Percentiles rank a stretch among this genome's conserved stretches.
Evolutionary conservation across 35 echinoderm and acorn worm genomes (phyloP).

Genomic region (Chiridota heheva): DNA sequence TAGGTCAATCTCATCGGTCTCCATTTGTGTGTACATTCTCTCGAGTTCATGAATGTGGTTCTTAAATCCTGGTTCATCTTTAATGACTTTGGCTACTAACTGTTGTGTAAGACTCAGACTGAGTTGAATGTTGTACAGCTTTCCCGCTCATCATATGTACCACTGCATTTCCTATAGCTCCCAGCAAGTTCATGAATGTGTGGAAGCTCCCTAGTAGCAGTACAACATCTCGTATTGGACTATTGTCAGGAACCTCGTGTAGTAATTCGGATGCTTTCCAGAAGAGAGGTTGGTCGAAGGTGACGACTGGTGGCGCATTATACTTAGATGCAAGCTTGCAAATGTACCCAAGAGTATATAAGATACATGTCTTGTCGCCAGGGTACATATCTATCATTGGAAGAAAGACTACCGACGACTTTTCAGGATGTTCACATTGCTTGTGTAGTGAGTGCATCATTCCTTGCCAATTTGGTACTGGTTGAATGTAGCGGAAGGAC

Average conservation of each 20-base stretch:
- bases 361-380: slow-evolving; percentile 11
- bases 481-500: slow-evolving; percentile 37
- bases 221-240: not conserved
- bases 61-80: slow-evolving; percentile 20
- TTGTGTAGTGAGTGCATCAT: slow-evolving; percentile 4
- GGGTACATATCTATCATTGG: slow-evolving; percentile 11
- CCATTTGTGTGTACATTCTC: not conserved
- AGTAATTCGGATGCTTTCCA: slow-evolving; percentile 54
- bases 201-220: not conserved
- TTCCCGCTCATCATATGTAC: slow-evolving; percentile 55
- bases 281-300: slow-evolving; percentile 72
- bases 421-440: not conserved
- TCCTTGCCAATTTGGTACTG: not conserved
- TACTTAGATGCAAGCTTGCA: slow-evolving; percentile 14
- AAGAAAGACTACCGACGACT: slow-evolving; percentile 5
- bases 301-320: slow-evolving; percentile 11
- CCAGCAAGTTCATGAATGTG: slow-evolving; percentile 15
- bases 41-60: slow-evolving; percentile 5
- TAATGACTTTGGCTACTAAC: slow-evolving; percentile 14
- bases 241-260: not conserved
- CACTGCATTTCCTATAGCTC: slow-evolving; percentile 22
- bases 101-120: slow-evolving; percentile 42
- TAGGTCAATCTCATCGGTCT: not conserved
- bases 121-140: slow-evolving; percentile 36
- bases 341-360: not conserved